Evolutionary conservation across 23 tunicate species (phyloP).

Genomic region (Ascidia mentula): DNA sequence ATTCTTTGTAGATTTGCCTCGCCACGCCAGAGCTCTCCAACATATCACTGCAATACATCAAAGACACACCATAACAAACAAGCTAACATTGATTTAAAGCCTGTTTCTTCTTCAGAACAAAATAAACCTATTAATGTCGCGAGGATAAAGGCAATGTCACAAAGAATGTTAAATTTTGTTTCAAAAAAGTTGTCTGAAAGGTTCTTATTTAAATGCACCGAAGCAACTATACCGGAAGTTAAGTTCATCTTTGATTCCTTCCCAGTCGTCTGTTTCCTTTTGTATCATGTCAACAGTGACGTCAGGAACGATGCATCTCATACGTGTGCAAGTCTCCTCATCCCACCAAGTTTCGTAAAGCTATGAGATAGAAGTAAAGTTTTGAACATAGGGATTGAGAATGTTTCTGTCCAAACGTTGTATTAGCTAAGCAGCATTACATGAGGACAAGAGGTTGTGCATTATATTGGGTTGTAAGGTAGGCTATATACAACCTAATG

Average conservation of each 20-base stretch:
- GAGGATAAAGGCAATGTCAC: no score
- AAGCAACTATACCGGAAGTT: constrained; percentile 31
- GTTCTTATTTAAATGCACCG: background rate
- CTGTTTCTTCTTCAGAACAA: background rate
- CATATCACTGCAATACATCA: background rate
- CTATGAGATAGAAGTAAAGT: background rate
- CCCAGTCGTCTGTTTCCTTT: constrained; percentile 47
- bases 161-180: background rate
- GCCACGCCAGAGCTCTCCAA: constrained; percentile 34
- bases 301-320: constrained; percentile 38
- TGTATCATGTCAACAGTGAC: background rate
- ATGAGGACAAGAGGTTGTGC: no score
- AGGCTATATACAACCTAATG: no score
- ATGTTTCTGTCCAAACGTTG: no score
- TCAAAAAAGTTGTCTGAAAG: background rate
- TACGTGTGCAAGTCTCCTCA: constrained; percentile 34
- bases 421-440: no score
- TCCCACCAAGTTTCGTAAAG: constrained; percentile 57
- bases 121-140: no score
- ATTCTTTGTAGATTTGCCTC: constrained; percentile 30
- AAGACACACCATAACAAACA: background rate
- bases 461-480: no score
- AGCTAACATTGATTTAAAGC: background rate
- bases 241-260: constrained; percentile 17
- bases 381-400: background rate